These are phyloP conservation scores for Mycalesis mineus DNA, from an alignment of 2,888 invertebrate species.

Conservation along the genomic window DNA sequence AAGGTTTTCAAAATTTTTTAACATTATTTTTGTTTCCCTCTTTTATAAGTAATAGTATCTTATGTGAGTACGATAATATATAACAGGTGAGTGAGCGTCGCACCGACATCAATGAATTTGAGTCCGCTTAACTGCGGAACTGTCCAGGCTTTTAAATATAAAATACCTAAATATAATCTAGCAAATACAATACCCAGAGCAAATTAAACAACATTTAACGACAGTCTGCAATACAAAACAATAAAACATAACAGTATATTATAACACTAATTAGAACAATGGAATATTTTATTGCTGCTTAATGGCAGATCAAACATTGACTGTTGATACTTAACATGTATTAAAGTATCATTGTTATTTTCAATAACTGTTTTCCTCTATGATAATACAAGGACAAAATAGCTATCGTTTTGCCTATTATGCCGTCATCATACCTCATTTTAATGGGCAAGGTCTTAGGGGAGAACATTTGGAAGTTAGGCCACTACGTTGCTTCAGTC, in stretches of 20 bases:
- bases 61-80: too few relatives aligned
- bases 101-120: not conserved
- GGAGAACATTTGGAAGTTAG: too few relatives aligned
- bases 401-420: too few relatives aligned
- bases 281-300: conserved; percentile 32
- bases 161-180: not conserved
- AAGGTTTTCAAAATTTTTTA: too few relatives aligned
- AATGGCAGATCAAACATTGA: conserved; percentile 21
- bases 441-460: not conserved
- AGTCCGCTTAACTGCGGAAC: too few relatives aligned
- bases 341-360: not conserved
- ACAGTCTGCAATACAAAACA: conserved; percentile 22
- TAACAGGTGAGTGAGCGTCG: too few relatives aligned
- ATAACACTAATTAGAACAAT: conserved; percentile 28
- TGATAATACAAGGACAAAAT: not conserved
- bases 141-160: not conserved
- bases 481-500: too few relatives aligned
- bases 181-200: not conserved
- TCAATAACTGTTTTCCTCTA: not conserved
- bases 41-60: too few relatives aligned
- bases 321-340: not conserved
- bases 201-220: not conserved
- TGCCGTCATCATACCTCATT: too few relatives aligned
- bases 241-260: conserved; percentile 22
- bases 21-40: too few relatives aligned